These are phyloP conservation scores for Acromyrmex heyeri DNA, from an alignment of 1,140 invertebrate species.

Conservation along the genomic window DNA sequence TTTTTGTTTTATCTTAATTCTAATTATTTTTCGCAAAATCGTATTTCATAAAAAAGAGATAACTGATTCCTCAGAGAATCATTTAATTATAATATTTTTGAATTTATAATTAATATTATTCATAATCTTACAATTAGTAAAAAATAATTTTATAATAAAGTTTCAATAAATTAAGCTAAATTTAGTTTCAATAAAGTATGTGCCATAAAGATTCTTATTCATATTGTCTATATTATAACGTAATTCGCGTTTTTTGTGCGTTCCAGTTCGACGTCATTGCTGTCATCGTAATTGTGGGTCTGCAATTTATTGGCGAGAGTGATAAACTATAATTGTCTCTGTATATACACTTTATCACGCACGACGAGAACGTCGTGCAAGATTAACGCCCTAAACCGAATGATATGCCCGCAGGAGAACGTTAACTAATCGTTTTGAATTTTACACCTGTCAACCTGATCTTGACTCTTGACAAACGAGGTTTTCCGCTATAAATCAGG, in stretches of 20 bases:
- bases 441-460: conserved; percentile 36
- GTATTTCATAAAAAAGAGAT: background rate
- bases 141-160: background rate
- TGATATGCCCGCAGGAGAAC: conserved; percentile 6
- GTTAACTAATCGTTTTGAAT: conserved; percentile 44
- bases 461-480: conserved; percentile 36
- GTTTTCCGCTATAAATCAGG: conserved; percentile 27
- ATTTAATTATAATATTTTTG: background rate
- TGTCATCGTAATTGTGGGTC: conserved; percentile 37
- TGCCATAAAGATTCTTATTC: background rate
- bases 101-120: conserved; percentile 23
- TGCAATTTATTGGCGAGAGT: conserved; percentile 34
- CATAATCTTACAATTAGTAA: background rate
- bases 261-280: conserved; percentile 29
- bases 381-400: conserved; percentile 19
- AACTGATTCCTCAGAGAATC: background rate
- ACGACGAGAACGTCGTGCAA: conserved; percentile 15
- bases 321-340: conserved; percentile 53
- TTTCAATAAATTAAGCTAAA: background rate
- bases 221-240: conserved; percentile 14
- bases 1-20: conserved; percentile 1
- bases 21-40: background rate
- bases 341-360: conserved; percentile 50
- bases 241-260: conserved; percentile 23
- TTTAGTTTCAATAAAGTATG: background rate